These are phyloP conservation scores for Mungos mungo DNA, from an alignment of 2,113 vertebrate species.

Conservation along the genomic window DNA sequence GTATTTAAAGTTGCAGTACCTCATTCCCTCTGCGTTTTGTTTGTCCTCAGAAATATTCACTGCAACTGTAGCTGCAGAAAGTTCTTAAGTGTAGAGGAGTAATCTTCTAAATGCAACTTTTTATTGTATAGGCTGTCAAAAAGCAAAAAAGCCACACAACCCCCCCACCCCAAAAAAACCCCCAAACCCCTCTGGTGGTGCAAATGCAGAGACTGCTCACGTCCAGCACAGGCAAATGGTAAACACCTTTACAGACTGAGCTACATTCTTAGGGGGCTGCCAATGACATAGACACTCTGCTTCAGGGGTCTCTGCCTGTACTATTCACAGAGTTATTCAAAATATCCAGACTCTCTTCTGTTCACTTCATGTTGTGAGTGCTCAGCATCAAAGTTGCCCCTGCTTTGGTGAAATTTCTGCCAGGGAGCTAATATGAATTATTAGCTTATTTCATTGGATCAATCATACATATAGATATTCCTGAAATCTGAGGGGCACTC, in stretches of 20 bases:
- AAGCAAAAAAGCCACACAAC: background rate
- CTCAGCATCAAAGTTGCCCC: conserved; percentile 88
- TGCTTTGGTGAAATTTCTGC: conserved; percentile 86
- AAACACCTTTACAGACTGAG: conserved; percentile 61
- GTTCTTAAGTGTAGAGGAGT: conserved; percentile 70
- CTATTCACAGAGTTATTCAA: conserved; percentile 86
- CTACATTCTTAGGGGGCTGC: conserved; percentile 1
- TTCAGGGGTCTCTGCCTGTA: conserved; percentile 80
- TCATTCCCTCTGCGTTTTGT: conserved; percentile 77
- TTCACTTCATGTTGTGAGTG: conserved; percentile 88
- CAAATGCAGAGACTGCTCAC: conserved; percentile 61
- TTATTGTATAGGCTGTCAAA: conserved; percentile 40
- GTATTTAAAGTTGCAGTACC: conserved; percentile 86
- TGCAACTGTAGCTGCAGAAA: conserved; percentile 69
- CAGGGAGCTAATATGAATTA: conserved; percentile 80
- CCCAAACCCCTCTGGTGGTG: background rate
- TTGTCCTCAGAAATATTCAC: conserved; percentile 44
- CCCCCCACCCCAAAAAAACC: background rate
- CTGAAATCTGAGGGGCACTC: conserved; percentile 77
- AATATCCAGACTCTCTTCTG: conserved; percentile 87
- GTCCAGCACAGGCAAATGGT: conserved; percentile 62
- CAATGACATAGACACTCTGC: conserved; percentile 43
- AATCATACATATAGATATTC: conserved; percentile 75
- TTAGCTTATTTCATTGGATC: conserved; percentile 81
- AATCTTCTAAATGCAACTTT: conserved; percentile 76